Conservation (phyloP, 2,797 vertebrate genomes). For the Mormyrus hasselquistii region DNA sequence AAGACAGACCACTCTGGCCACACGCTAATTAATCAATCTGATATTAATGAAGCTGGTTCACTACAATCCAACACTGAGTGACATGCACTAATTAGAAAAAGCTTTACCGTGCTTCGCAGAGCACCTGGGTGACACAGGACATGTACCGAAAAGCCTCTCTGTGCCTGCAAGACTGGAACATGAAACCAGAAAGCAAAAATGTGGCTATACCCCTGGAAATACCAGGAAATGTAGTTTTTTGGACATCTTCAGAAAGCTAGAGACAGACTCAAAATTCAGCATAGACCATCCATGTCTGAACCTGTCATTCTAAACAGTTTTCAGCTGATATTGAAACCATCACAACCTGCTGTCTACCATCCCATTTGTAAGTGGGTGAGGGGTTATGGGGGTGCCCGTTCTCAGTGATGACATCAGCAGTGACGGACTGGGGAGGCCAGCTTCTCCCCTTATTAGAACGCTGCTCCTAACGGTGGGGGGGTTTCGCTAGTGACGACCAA, state of each 20-base stretch:
- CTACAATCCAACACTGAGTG: background rate
- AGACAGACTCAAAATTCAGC: background rate
- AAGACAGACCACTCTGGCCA: background rate
- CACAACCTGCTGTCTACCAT: background rate
- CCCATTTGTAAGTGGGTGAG: background rate
- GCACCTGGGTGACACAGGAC: conserved; percentile 21
- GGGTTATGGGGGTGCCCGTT: background rate
- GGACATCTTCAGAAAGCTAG: background rate
- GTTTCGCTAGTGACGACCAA: background rate
- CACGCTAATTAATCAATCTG: conserved; percentile 16
- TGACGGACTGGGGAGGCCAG: background rate
- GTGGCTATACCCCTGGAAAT: background rate
- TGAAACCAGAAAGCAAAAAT: background rate
- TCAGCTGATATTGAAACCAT: background rate
- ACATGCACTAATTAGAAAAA: conserved; percentile 18
- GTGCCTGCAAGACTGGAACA: background rate
- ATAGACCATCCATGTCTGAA: background rate
- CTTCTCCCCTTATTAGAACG: background rate
- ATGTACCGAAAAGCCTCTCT: background rate
- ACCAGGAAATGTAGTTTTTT: background rate
- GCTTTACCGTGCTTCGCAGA: background rate
- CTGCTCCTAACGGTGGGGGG: background rate
- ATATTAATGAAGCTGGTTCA: conserved; percentile 20
- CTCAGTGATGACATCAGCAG: conserved; percentile 23
- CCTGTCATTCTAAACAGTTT: background rate